Evolutionary conservation across 2,888 invertebrate genomes (phyloP).

Genomic region (Pseudanteris insignis): DNA sequence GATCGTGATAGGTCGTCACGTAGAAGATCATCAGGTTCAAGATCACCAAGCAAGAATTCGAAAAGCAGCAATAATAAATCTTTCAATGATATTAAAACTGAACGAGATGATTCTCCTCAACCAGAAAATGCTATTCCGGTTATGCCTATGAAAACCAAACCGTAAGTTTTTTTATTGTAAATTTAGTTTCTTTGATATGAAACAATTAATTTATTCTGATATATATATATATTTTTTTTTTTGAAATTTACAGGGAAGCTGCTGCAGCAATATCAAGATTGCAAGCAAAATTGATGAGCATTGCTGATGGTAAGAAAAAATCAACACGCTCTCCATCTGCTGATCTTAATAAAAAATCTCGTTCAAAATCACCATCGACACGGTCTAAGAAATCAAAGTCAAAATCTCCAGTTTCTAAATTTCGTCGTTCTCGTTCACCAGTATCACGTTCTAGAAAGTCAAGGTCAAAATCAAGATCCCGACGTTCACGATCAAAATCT

Average conservation of each 20-base stretch:
- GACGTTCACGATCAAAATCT: constrained; percentile 32
- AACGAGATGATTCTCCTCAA: constrained; percentile 62
- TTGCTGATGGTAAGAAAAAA: constrained; percentile 69
- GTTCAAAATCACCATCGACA: constrained; percentile 58
- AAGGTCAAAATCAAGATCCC: constrained; percentile 50
- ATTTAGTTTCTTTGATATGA: too few relatives aligned
- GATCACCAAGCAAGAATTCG: constrained; percentile 60
- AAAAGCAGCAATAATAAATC: constrained; percentile 53
- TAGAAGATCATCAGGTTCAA: constrained; percentile 58
- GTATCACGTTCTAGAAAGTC: constrained; percentile 53
- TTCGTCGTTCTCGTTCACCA: constrained; percentile 55
- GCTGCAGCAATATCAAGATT: constrained; percentile 70
- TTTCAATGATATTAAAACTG: constrained; percentile 55
- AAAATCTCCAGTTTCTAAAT: constrained; percentile 55
- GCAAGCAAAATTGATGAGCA: constrained; percentile 73
- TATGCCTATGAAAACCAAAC: constrained; percentile 64
- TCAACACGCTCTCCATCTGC: constrained; percentile 60
- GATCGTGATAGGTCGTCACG: constrained; percentile 63
- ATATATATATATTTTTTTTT: constrained; percentile 5
- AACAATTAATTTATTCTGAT: constrained; percentile 5
- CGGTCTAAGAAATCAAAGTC: constrained; percentile 60
- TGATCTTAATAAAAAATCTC: constrained; percentile 53
- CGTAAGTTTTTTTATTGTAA: constrained; percentile 55
- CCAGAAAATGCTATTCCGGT: constrained; percentile 60
- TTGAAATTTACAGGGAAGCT: constrained; percentile 60